phyloP scores from a whole-genome alignment of 2,797 vertebrate genomes.

The Intellagama lesueurii region DNA sequence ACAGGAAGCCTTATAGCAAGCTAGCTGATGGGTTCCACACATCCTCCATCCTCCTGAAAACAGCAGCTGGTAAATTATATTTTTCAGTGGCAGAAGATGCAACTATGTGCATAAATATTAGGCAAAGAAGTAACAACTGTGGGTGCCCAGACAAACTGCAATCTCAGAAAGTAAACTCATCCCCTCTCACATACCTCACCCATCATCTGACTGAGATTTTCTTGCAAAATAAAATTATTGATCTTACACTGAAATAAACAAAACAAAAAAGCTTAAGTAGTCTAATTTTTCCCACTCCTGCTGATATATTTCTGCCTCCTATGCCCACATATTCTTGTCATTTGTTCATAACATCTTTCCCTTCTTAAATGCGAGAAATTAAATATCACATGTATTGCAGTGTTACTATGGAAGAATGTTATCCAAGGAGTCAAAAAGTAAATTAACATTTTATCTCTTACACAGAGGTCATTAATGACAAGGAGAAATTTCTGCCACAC shows the following conservation, averaged over 20 bases:
- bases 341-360: conserved; percentile 3
- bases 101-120: background rate
- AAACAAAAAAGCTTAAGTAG: background rate
- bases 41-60: background rate
- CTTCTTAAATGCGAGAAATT: conserved; percentile 9
- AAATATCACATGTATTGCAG: conserved; percentile 13
- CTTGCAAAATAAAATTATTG: background rate
- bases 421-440: conserved; percentile 3
- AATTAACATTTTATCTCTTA: conserved; percentile 29
- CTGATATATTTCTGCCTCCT: conserved; percentile 24
- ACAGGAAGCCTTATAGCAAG: background rate
- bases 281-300: background rate
- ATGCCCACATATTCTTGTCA: conserved; percentile 1
- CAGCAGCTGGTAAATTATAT: background rate
- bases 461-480: background rate
- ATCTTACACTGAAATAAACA: background rate
- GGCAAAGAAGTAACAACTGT: background rate
- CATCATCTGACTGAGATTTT: background rate
- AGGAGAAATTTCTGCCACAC: background rate
- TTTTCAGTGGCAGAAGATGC: background rate
- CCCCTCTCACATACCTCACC: background rate
- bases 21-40: background rate
- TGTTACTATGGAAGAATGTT: background rate
- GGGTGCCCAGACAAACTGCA: background rate
- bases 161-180: background rate